A percentile compares a stretch with the other conserved stretches of the same genome.
Evolutionary conservation across 2,113 vertebrate genomes (phyloP).

Genomic region (Pristiophorus japonicus): DNA sequence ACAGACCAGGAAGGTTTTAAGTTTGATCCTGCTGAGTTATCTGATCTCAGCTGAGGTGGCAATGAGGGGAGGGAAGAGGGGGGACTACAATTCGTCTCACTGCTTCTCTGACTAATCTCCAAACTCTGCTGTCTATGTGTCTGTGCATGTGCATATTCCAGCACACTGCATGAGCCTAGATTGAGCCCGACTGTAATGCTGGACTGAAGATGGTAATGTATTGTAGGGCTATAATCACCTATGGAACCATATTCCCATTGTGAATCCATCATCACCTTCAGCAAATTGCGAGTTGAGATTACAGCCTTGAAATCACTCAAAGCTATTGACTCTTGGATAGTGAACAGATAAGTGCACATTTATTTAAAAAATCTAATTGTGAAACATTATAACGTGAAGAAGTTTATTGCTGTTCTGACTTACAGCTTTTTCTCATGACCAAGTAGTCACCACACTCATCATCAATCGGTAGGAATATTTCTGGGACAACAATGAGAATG

Average conservation of each 20-base stretch:
- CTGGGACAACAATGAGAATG: constrained; percentile 91
- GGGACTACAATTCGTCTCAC: neutral
- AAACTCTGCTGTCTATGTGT: neutral
- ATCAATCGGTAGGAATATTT: constrained; percentile 93
- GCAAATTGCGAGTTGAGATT: neutral
- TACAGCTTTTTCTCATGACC: constrained; percentile 96
- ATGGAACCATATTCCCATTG: neutral
- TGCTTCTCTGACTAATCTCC: neutral
- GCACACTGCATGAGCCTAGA: neutral
- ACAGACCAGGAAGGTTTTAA: neutral
- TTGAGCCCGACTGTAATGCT: no score
- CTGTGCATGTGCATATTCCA: neutral
- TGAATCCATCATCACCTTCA: neutral
- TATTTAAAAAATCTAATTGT: neutral
- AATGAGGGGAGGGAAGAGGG: neutral
- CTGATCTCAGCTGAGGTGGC: neutral
- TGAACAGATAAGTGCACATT: neutral
- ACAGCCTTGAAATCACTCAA: neutral
- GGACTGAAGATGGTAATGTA: neutral
- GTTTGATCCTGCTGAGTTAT: neutral
- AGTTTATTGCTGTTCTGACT: constrained; percentile 49
- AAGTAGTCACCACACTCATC: constrained; percentile 96
- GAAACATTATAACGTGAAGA: neutral
- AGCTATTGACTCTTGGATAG: neutral
- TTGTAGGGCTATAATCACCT: neutral